phyloP scores from a whole-genome alignment of 2,888 invertebrate species.

The Phengaris arion region DNA sequence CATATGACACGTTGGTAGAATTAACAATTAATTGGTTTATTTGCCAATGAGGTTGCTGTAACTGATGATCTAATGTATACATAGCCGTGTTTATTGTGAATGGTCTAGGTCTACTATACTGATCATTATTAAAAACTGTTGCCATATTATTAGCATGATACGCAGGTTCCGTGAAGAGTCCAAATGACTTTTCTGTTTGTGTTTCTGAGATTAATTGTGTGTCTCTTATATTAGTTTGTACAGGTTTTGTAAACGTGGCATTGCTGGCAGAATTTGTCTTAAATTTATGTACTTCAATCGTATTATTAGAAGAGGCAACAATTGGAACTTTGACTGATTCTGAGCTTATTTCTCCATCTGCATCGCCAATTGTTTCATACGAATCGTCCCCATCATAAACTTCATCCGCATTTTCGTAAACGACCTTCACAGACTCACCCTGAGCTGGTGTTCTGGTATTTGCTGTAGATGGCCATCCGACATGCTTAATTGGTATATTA shows the following conservation, averaged over 20 bases:
- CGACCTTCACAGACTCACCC: constrained; percentile 53
- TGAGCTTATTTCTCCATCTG: constrained; percentile 68
- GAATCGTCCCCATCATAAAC: constrained; percentile 69
- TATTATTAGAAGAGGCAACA: constrained; percentile 50
- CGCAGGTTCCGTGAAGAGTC: constrained; percentile 53
- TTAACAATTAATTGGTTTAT: constrained; percentile 71
- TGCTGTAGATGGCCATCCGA: constrained; percentile 58
- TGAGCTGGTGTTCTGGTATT: constrained; percentile 32
- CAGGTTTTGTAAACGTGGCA: constrained; percentile 39
- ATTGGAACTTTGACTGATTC: constrained; percentile 74
- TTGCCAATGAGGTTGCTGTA: constrained; percentile 75
- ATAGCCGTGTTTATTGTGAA: constrained; percentile 60
- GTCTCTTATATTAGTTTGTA: constrained; percentile 43
- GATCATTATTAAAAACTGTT: constrained; percentile 56
- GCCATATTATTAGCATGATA: constrained; percentile 65
- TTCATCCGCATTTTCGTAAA: constrained; percentile 71
- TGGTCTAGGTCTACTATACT: constrained; percentile 65
- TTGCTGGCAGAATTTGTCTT: constrained; percentile 14
- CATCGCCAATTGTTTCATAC: constrained; percentile 49
- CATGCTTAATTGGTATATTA: constrained; percentile 71
- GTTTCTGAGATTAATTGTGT: constrained; percentile 59
- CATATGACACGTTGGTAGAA: constrained; percentile 61
- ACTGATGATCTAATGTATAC: constrained; percentile 62
- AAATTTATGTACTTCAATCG: constrained; percentile 51
- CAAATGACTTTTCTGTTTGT: constrained; percentile 75